A percentile compares a stretch with the other conserved stretches of the same genome.
Evolutionary conservation across 1,140 invertebrate genomes (phyloP).

Genomic region (Ostrea denselamellosa): DNA sequence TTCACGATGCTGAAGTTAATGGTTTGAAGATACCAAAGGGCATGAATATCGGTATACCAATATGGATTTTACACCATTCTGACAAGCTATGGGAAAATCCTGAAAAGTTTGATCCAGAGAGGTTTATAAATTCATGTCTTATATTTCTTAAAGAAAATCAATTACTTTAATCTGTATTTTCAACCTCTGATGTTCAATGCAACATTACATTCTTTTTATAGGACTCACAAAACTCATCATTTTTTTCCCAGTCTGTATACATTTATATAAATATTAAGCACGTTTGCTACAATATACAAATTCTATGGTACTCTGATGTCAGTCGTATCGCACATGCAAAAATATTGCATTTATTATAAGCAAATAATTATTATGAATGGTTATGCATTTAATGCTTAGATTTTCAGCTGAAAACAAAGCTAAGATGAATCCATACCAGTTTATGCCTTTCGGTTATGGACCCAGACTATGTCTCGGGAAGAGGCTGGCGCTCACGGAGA

Average conservation of each 20-base stretch:
- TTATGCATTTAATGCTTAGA: constrained; percentile 39
- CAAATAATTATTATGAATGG: too few relatives aligned
- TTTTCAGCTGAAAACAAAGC: constrained; percentile 68
- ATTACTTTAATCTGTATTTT: background rate
- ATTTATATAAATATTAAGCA: too few relatives aligned
- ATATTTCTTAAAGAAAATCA: background rate
- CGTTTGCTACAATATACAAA: too few relatives aligned
- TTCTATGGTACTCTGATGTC: too few relatives aligned
- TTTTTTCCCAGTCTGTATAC: too few relatives aligned
- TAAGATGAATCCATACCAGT: constrained; percentile 79
- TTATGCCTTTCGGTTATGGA: constrained; percentile 82
- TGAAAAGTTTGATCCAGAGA: constrained; percentile 78
- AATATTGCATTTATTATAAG: too few relatives aligned
- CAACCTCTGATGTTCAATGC: too few relatives aligned
- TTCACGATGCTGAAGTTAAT: constrained; percentile 67
- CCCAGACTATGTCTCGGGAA: constrained; percentile 80
- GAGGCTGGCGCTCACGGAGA: constrained; percentile 55
- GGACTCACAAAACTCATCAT: too few relatives aligned
- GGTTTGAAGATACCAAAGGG: constrained; percentile 69
- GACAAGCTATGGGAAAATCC: constrained; percentile 78
- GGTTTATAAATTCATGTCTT: constrained; percentile 44
- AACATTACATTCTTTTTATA: too few relatives aligned
- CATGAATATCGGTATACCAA: constrained; percentile 78
- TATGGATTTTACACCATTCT: constrained; percentile 81
- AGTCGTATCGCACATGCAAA: too few relatives aligned